phyloP scores from a whole-genome alignment of 2,888 invertebrate species.

The Acronicta leporina region DNA sequence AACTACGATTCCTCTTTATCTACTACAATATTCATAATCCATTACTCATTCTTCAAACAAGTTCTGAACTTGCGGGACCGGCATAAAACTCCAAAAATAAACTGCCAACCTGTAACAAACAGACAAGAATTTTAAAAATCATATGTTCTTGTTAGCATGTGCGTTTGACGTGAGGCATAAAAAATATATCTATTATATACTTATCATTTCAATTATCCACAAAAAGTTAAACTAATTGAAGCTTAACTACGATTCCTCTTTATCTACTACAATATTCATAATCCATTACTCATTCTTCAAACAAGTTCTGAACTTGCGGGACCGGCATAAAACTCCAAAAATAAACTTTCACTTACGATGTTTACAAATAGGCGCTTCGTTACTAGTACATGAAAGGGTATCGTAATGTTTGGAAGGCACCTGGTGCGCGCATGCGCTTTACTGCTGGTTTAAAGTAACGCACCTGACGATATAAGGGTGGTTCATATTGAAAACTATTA shows the following conservation, averaged over 20 bases:
- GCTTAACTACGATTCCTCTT: background rate
- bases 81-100: constrained; percentile 52
- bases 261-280: constrained; percentile 29
- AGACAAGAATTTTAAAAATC: no score
- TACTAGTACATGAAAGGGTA: constrained; percentile 50
- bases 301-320: constrained; percentile 32
- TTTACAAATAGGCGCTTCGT: constrained; percentile 55
- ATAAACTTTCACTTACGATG: constrained; percentile 55
- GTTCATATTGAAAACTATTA: constrained; percentile 3
- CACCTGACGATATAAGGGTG: constrained; percentile 41
- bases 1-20: constrained; percentile 1
- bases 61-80: constrained; percentile 28
- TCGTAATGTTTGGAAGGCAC: constrained; percentile 50
- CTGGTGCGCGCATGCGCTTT: constrained; percentile 54
- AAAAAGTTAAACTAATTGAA: no score
- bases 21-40: constrained; percentile 32
- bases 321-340: constrained; percentile 46
- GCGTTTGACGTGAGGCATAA: no score
- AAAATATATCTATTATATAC: no score
- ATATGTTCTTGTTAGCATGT: no score
- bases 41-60: constrained; percentile 47
- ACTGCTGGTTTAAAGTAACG: constrained; percentile 17
- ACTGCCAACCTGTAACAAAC: no score
- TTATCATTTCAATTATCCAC: no score
- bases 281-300: constrained; percentile 44